Evolutionary conservation across 2,797 vertebrate species (phyloP).

Genomic region (Gephyroberyx darwinii): DNA sequence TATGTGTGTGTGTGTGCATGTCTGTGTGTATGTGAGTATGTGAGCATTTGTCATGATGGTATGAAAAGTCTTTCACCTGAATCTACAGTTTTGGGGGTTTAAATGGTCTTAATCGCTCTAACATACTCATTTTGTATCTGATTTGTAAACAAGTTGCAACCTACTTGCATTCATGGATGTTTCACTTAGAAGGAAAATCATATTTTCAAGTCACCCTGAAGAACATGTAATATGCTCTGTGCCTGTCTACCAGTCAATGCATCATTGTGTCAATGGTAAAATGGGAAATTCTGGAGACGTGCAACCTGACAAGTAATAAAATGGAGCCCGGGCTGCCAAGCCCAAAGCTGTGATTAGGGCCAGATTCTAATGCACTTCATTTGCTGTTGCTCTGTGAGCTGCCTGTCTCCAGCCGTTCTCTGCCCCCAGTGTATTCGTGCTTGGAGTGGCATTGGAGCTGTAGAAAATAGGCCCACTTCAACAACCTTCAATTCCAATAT

Average conservation of each 20-base stretch:
- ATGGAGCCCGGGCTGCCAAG: slow-evolving; percentile 29
- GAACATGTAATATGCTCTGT: neutral
- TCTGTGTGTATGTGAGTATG: slow-evolving; percentile 16
- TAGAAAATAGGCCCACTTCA: slow-evolving; percentile 31
- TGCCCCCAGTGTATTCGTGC: slow-evolving; percentile 29
- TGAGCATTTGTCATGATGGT: slow-evolving; percentile 2
- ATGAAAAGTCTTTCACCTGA: too few relatives aligned
- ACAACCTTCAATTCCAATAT: slow-evolving; percentile 47
- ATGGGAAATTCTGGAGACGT: slow-evolving; percentile 18
- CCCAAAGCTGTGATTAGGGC: slow-evolving; percentile 49
- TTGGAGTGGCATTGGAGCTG: neutral
- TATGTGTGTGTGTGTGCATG: slow-evolving; percentile 15
- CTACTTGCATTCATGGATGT: neutral
- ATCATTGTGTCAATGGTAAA: neutral
- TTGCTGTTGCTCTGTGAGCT: slow-evolving; percentile 50
- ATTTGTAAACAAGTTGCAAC: too few relatives aligned
- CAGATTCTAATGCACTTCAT: slow-evolving; percentile 48
- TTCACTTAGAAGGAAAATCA: too few relatives aligned
- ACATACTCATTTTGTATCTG: too few relatives aligned
- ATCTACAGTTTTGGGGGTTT: too few relatives aligned
- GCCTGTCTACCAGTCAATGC: neutral
- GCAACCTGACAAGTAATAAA: slow-evolving; percentile 51
- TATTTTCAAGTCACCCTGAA: too few relatives aligned
- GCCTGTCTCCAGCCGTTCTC: slow-evolving; percentile 39
- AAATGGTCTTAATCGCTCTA: too few relatives aligned